Percentiles rank a stretch among this genome's conserved stretches.
Conservation (phyloP, 2,888 invertebrate genomes). For the Trissolcus brochymenae region DNA sequence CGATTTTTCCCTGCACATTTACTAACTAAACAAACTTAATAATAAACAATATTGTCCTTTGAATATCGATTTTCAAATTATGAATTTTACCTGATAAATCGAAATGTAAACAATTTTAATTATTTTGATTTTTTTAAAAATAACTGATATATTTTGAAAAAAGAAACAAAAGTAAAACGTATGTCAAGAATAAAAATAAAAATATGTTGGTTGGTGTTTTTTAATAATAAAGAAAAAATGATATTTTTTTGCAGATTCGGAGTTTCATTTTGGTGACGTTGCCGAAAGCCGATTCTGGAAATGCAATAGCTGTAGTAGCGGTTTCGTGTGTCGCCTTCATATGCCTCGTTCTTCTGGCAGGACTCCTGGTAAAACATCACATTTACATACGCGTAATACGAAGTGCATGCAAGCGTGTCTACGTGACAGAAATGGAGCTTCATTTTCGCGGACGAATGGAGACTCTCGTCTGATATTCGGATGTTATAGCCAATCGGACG, state of each 20-base stretch:
- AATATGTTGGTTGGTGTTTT: constrained; percentile 5
- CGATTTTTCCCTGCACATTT: not conserved
- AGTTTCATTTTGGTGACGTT: constrained; percentile 66
- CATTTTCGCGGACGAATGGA: constrained; percentile 55
- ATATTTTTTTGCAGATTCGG: constrained; percentile 66
- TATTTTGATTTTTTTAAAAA: too few species aligned
- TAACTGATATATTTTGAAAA: too few species aligned
- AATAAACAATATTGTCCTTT: too few species aligned
- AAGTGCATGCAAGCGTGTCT: constrained; percentile 54
- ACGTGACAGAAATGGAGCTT: constrained; percentile 57
- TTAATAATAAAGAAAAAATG: constrained; percentile 20
- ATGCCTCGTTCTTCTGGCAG: constrained; percentile 86
- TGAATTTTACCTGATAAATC: too few species aligned
- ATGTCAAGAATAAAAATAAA: not conserved
- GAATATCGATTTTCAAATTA: too few species aligned
- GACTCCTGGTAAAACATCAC: constrained; percentile 81
- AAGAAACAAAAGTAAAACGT: not conserved
- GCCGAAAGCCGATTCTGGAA: constrained; percentile 71
- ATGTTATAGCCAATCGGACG: constrained; percentile 10
- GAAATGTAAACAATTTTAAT: too few species aligned
- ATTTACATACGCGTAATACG: constrained; percentile 58
- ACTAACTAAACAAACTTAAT: too few species aligned
- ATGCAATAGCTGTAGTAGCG: constrained; percentile 86
- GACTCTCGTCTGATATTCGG: constrained; percentile 47
- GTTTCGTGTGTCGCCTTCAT: constrained; percentile 89